phyloP scores from a whole-genome alignment of 2,797 vertebrate genomes.

The Gadopsis marmoratus region DNA sequence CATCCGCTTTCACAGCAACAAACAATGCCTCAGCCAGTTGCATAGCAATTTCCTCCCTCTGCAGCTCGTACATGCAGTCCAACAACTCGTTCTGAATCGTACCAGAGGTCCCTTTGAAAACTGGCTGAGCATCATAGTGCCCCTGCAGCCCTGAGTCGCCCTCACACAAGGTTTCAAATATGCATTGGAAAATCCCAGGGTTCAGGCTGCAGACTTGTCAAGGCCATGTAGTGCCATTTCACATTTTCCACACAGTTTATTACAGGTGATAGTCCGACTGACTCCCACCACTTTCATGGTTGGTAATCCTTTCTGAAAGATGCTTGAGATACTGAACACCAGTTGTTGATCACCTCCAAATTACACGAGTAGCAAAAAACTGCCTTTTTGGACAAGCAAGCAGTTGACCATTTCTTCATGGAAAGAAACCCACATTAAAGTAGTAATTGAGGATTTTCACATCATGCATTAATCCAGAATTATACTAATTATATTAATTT shows the following conservation, averaged over 20 bases:
- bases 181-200: not conserved
- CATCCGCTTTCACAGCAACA: not conserved
- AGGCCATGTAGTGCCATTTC: not conserved
- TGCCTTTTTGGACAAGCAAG: not conserved
- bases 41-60: too few species aligned
- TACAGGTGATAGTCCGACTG: not conserved
- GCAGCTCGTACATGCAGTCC: too few species aligned
- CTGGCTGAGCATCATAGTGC: not conserved
- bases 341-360: not conserved
- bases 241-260: conserved; percentile 1
- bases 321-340: not conserved
- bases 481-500: not conserved
- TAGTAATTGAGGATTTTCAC: not conserved
- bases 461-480: not conserved
- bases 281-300: not conserved
- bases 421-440: not conserved
- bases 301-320: not conserved
- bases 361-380: not conserved
- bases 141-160: not conserved
- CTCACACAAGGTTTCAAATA: not conserved
- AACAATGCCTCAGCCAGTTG: too few species aligned
- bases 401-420: too few species aligned
- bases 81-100: too few species aligned
- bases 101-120: too few species aligned
- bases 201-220: not conserved